Evolutionary conservation across 2,888 invertebrate genomes (phyloP), one percentile per base, ranked within the genome.

Genomic region (Gonocerus acuteangulatus): DNA sequence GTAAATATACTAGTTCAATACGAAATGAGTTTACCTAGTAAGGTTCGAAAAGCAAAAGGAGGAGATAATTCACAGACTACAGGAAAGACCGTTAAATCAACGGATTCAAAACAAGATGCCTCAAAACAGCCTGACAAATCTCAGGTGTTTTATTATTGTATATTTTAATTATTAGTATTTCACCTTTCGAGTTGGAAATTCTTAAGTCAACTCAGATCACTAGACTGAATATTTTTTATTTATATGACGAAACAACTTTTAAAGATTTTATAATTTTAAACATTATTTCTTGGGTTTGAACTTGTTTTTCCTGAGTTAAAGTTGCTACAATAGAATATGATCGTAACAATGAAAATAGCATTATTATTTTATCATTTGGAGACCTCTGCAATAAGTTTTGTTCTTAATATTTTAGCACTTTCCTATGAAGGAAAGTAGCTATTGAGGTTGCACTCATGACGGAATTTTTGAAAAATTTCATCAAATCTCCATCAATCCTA

Each of bases 51-150:
- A 32, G 27, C 57, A 22, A 57, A 57, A 44, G 44, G 36, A n/a
- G 32, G 23, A 16, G 57, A 57, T 15, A 47, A 44, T 45, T 57
- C 47, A 9, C 57, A 57, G 45, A 13, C 47, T 4, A 19, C 27
- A 19, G 47, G 19, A 1, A 57, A 47, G 32, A n/a, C 52, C 15
- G 23, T 27, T n/a, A 52, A 52, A 42, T 39, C 39, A 39, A 7
- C 80, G 77, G 75, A 79, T 78, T 73, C 80, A 79, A 75, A 77
- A 76, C 71, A 80, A 80, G 75, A 78, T 76, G 74, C 77, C 77
- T 74, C 83, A 81, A 72, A 81, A 78, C 73, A 79, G 78, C 69
- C 77, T 76, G 75, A 76, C 75, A 70, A 80, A 77, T 73, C 80
- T 22, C 61, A 61, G 57, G 65, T 75, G 71, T 44, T 16, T 54